Evolutionary conservation across 2,113 vertebrate species (phyloP).

Genomic region (Gadus macrocephalus): DNA sequence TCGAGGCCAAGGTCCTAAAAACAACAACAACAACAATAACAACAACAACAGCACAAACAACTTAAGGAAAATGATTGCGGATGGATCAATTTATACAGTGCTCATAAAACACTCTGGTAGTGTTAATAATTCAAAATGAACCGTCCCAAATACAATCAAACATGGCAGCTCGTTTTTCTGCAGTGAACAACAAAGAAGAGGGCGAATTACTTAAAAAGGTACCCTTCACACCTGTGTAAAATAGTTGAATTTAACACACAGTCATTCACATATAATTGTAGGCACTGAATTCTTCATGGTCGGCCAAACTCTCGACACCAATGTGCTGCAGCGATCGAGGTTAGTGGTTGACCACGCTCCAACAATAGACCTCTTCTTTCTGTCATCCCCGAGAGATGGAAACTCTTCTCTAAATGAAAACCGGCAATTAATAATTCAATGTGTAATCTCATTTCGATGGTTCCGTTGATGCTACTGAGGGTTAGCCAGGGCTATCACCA

Average conservation of each 20-base stretch:
- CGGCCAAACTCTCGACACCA: slow-evolving; percentile 54
- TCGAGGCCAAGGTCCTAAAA: too few species aligned
- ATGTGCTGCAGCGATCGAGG: slow-evolving; percentile 43
- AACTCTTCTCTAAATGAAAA: slow-evolving; percentile 55
- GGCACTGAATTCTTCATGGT: slow-evolving; percentile 29
- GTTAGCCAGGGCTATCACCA: slow-evolving; percentile 10
- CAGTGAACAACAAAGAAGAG: neutral
- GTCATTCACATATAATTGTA: slow-evolving; percentile 21
- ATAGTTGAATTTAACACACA: neutral
- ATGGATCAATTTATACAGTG: too few species aligned
- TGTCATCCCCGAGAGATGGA: slow-evolving; percentile 31
- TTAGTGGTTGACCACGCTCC: neutral
- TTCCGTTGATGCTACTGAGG: slow-evolving; percentile 18
- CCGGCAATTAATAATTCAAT: slow-evolving; percentile 56
- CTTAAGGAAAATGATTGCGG: too few species aligned
- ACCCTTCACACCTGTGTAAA: neutral
- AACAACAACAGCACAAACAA: too few species aligned
- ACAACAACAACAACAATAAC: too few species aligned
- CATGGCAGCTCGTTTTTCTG: too few species aligned
- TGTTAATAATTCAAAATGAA: too few species aligned
- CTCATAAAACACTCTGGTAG: too few species aligned
- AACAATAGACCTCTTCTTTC: slow-evolving; percentile 1
- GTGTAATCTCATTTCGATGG: slow-evolving; percentile 34
- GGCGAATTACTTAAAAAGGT: neutral
- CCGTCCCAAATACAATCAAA: too few species aligned